These are phyloP conservation scores for Teleopsis dalmanni DNA, from an alignment of 1,140 invertebrate genomes.

Conservation along the genomic window DNA sequence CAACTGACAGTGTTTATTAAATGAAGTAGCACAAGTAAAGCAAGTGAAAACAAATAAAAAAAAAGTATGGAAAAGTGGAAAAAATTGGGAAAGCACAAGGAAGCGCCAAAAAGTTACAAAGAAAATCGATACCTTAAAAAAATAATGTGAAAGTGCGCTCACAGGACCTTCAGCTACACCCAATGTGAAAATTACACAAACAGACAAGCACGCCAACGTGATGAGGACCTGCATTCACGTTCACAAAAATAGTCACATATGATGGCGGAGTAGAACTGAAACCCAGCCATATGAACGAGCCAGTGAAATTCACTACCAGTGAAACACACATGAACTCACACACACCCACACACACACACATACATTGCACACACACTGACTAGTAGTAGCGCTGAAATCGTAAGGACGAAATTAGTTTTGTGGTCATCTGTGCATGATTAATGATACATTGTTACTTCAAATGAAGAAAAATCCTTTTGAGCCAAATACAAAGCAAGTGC, in stretches of 20 bases:
- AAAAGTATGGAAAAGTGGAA: background rate
- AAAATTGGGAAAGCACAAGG: background rate
- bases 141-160: background rate
- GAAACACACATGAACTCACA: too few species aligned
- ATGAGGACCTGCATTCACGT: background rate
- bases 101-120: background rate
- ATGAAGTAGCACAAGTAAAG: slow-evolving; percentile 5
- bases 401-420: slow-evolving; percentile 13
- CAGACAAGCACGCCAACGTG: background rate
- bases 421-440: slow-evolving; percentile 15
- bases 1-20: slow-evolving; percentile 9
- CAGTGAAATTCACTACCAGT: too few species aligned
- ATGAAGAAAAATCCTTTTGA: background rate
- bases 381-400: background rate
- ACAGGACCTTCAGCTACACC: background rate
- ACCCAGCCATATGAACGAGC: too few species aligned
- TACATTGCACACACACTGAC: background rate
- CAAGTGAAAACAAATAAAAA: background rate
- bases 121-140: background rate
- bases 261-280: too few species aligned
- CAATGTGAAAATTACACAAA: background rate
- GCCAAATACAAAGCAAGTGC: background rate
- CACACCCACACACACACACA: too few species aligned
- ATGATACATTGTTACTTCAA: slow-evolving; percentile 5
- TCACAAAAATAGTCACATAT: background rate